These are phyloP conservation scores for Neomicropteryx cornuta DNA, from an alignment of 1,140 invertebrate genomes.

Conservation along the genomic window DNA sequence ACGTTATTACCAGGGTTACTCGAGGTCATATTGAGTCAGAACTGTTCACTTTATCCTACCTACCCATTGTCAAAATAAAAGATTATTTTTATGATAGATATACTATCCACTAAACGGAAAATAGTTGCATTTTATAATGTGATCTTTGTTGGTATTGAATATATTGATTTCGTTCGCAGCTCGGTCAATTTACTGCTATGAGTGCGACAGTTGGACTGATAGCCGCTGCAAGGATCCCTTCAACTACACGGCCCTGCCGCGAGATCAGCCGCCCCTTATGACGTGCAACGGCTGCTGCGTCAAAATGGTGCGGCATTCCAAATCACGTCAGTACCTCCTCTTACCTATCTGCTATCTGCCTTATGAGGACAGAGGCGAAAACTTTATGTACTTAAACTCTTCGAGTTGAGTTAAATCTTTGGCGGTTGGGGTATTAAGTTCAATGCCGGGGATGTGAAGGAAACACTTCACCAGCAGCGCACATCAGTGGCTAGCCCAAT, in stretches of 20 bases:
- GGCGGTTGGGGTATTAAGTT: too few species aligned
- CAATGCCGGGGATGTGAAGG: too few species aligned
- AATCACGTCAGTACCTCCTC: conserved; percentile 61
- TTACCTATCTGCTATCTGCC: conserved; percentile 9
- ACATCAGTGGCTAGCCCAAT: too few species aligned
- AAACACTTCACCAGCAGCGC: too few species aligned
- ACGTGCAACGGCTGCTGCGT: conserved; percentile 89
- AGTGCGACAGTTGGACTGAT: conserved; percentile 86
- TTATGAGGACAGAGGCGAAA: too few species aligned
- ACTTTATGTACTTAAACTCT: not conserved
- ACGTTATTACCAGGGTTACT: not conserved
- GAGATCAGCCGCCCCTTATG: conserved; percentile 72
- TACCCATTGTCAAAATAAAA: not conserved
- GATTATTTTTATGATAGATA: not conserved
- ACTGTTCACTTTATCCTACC: conserved; percentile 1
- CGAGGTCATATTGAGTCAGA: conserved; percentile 5
- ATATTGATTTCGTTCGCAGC: conserved; percentile 37
- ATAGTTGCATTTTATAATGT: conserved; percentile 5
- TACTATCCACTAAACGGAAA: not conserved
- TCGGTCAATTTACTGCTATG: conserved; percentile 82
- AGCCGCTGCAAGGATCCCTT: conserved; percentile 82
- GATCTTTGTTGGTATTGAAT: not conserved
- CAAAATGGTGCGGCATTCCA: conserved; percentile 84
- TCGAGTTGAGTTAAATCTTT: not conserved
- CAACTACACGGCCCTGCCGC: conserved; percentile 77